A percentile compares a stretch with the other conserved stretches of the same genome.
phyloP scores from a whole-genome alignment of 1,140 invertebrate genomes.

The Saccostrea cuccullata region DNA sequence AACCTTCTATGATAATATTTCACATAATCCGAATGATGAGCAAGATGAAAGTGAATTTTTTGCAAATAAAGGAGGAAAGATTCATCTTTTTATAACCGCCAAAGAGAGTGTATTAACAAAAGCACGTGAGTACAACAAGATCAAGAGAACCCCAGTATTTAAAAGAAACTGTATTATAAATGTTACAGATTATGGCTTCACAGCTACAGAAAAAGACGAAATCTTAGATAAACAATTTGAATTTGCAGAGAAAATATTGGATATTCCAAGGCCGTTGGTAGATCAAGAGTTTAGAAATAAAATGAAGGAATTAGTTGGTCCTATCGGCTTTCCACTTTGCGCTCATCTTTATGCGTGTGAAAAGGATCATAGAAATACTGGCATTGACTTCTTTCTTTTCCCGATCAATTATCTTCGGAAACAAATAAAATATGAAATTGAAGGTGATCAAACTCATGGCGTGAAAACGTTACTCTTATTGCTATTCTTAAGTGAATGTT shows the following conservation, averaged over 20 bases:
- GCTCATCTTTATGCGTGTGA: background rate
- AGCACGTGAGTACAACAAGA: background rate
- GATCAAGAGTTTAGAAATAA: background rate
- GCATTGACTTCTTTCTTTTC: background rate
- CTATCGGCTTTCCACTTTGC: background rate
- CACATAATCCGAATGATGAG: background rate
- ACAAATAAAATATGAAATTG: background rate
- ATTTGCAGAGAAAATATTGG: background rate
- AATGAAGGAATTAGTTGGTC: background rate
- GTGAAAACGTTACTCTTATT: background rate
- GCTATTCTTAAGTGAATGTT: background rate
- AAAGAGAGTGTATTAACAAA: background rate
- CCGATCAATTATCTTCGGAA: background rate
- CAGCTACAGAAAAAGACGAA: background rate
- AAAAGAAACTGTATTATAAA: background rate
- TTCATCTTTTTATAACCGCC: constrained; percentile 6
- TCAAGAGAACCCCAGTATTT: background rate
- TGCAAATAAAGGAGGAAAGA: background rate
- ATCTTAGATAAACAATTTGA: background rate
- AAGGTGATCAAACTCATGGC: background rate
- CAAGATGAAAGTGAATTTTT: background rate
- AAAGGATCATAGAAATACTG: background rate
- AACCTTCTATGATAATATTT: background rate
- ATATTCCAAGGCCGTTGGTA: background rate
- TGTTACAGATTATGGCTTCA: background rate